These are phyloP conservation scores for Pristionchus japonicus DNA, from an alignment of 2,888 invertebrate genomes.

Conservation along the genomic window DNA sequence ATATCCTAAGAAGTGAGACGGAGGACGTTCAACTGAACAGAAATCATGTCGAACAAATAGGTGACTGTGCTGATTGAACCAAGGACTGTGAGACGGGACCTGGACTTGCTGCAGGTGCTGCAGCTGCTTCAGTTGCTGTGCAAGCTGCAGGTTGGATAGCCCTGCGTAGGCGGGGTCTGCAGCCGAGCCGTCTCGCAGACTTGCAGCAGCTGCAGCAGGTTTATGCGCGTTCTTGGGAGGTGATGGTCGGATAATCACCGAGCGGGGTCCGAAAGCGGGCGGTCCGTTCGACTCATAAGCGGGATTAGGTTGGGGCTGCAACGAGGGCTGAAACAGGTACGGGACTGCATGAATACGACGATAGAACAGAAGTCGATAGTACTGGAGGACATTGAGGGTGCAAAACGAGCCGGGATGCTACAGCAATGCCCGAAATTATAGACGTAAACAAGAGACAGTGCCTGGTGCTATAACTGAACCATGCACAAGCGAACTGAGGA, in stretches of 20 bases:
- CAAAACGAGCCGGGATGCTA: too few species aligned
- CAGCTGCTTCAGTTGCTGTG: background rate
- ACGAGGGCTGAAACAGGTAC: background rate
- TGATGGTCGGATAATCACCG: background rate
- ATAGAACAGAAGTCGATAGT: background rate
- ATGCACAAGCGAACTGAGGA: conserved; percentile 9
- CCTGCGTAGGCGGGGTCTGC: background rate
- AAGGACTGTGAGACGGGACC: background rate
- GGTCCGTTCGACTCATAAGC: background rate
- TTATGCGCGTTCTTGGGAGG: background rate
- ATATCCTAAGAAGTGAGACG: background rate
- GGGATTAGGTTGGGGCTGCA: conserved; percentile 35
- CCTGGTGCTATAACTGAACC: background rate
- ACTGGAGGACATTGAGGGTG: background rate
- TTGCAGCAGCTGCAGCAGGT: background rate
- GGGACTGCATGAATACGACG: background rate
- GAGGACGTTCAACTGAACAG: background rate
- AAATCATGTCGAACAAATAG: background rate
- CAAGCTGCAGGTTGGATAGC: conserved; percentile 7
- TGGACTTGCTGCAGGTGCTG: conserved; percentile 20
- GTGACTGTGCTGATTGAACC: background rate
- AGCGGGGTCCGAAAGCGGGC: conserved; percentile 11
- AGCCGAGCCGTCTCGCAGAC: background rate
- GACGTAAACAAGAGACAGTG: background rate
- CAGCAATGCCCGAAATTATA: background rate